These are phyloP conservation scores for Hyperoodon ampullatus DNA, from an alignment of 2,113 vertebrate genomes.

Conservation along the genomic window DNA sequence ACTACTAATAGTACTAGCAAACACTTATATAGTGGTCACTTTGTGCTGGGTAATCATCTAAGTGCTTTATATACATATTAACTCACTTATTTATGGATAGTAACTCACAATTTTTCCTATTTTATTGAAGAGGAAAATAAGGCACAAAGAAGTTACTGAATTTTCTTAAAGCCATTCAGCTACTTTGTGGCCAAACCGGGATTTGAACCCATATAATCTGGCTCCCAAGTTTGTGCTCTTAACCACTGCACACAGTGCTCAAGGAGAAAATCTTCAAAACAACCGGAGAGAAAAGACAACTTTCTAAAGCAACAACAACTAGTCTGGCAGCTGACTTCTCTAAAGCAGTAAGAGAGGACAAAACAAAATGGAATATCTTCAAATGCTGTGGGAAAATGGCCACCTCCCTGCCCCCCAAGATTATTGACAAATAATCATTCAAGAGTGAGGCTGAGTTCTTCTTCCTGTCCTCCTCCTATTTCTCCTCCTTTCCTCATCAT, in stretches of 20 bases:
- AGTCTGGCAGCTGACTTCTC: neutral
- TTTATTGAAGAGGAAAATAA: slow-evolving; percentile 3
- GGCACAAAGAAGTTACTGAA: neutral
- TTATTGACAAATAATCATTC: neutral
- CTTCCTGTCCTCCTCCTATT: neutral
- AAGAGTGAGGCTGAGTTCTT: neutral
- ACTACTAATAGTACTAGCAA: neutral
- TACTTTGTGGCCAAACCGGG: neutral
- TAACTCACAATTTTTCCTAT: neutral
- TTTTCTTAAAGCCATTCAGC: neutral
- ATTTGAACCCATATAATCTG: neutral
- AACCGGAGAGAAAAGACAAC: neutral
- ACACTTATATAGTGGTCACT: neutral
- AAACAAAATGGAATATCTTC: neutral
- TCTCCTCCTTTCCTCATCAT: neutral
- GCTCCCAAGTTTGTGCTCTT: neutral
- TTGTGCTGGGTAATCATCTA: neutral
- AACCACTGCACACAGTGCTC: neutral
- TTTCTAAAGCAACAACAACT: neutral
- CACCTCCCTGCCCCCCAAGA: rapidly evolving
- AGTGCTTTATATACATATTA: neutral
- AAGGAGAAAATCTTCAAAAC: neutral
- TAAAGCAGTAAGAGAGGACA: neutral
- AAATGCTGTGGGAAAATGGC: neutral
- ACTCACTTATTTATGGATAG: neutral